These are phyloP conservation scores for Dendropsophus ebraccatus DNA, from an alignment of 2,113 vertebrate species.

Conservation along the genomic window DNA sequence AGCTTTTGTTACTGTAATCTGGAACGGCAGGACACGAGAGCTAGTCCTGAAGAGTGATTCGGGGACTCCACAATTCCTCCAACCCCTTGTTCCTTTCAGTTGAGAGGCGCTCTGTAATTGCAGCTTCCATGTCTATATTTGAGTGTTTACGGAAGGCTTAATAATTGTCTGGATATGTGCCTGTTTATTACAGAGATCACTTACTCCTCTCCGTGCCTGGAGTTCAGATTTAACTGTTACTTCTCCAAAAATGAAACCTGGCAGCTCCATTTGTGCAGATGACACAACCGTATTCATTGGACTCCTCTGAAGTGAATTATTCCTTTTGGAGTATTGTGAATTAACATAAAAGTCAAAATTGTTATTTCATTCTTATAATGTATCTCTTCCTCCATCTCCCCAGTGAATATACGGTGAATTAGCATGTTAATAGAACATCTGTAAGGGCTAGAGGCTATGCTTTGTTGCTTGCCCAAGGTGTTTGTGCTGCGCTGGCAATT, in stretches of 20 bases:
- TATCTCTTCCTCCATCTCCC: not conserved
- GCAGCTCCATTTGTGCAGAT: not conserved
- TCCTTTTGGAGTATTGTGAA: not conserved
- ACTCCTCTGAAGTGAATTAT: not conserved
- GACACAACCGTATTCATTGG: not conserved
- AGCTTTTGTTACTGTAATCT: slow-evolving; percentile 45
- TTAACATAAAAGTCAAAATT: not conserved
- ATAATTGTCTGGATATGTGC: slow-evolving; percentile 5
- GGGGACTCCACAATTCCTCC: not conserved
- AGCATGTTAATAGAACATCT: slow-evolving; percentile 15
- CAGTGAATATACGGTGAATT: not conserved
- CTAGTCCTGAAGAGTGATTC: not conserved
- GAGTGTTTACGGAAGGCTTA: slow-evolving; percentile 14
- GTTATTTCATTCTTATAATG: not conserved
- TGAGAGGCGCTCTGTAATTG: slow-evolving; percentile 17
- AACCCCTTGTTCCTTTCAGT: not conserved
- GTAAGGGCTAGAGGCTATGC: slow-evolving; percentile 7
- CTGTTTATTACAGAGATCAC: slow-evolving; percentile 11
- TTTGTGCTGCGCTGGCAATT: not conserved
- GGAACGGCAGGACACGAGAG: slow-evolving; percentile 27
- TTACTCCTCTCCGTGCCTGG: not conserved
- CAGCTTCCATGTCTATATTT: slow-evolving; percentile 18
- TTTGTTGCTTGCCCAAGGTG: slow-evolving; percentile 6
- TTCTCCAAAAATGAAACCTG: not conserved
- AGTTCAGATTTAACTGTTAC: not conserved